Evolutionary conservation across 2,888 invertebrate genomes (phyloP), one percentile per base, ranked within the genome.

Genomic region (Steinernema hermaphroditum): DNA sequence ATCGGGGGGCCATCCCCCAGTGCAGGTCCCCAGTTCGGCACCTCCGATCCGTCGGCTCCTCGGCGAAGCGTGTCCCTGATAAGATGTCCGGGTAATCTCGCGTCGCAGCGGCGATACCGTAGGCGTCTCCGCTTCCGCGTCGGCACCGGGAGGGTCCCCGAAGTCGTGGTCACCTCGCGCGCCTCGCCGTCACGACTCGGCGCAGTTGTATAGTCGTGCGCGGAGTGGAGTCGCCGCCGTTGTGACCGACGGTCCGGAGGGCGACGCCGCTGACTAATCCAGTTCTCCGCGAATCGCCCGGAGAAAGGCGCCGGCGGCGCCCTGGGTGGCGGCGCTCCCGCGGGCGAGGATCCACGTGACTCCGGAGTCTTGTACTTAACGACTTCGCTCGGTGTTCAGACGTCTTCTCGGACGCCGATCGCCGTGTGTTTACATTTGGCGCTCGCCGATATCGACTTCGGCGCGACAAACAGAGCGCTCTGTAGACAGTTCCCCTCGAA

Each of bases 401-500:
- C 37, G 37, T 37, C 37, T 37, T 37, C 37, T 37, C 37, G 37
- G 37, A 37, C n/a, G n/a, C 37, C 37, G 37, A 8, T 12, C 37
- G 37, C 37, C 37, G 37, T 37, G 6, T 62, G 62, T 62, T 62
- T 62, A 62, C 62, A 27, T 62, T 62, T 24, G 19, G 22, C 50
- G 22, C 22, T 19, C 34, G 62, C 62, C 62, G 62, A 62, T 62
- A 62, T 62, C 62, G 62, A 14, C 54, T 22, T 62, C 62, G 62
- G 62, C 62, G 62, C 29, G 62, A 4, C 62, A 62, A 62, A 62
- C 62, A 62, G 32, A 12, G 22, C 12, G 50, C 62, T n/a, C n/a
- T 4, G 62, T 32, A 32, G 62, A 62, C 62, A 29, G 62, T 62
- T 62, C 62, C 62, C 62, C 62, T 62, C 62, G 32, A 62, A 62